Conservation (phyloP, 2,113 vertebrate species). For the Crypturellus undulatus region DNA sequence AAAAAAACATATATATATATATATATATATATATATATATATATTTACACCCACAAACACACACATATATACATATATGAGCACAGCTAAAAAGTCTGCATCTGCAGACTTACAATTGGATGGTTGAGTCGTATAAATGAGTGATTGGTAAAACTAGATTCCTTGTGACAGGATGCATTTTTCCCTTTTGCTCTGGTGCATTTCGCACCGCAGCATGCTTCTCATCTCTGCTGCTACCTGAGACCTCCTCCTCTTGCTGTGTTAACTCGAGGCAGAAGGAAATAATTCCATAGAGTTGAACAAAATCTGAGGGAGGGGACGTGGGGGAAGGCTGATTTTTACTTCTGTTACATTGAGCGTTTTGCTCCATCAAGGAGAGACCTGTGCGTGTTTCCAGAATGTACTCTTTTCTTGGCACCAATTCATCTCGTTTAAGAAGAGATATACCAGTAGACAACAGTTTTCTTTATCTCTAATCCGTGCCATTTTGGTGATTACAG, state of each 20-base stretch:
- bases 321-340: not conserved
- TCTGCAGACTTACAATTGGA: not conserved
- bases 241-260: not conserved
- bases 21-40: too few species aligned
- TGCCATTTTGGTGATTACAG: constrained; percentile 74
- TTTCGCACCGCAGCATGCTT: fast-evolving
- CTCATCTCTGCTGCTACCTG: not conserved
- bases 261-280: not conserved
- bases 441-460: not conserved
- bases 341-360: fast-evolving
- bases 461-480: constrained; percentile 29
- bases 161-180: fast-evolving
- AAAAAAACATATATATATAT: too few species aligned
- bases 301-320: fast-evolving
- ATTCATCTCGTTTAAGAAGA: not conserved
- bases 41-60: too few species aligned
- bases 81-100: fast-evolving
- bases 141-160: not conserved
- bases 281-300: fast-evolving
- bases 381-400: not conserved
- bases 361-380: fast-evolving
- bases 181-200: not conserved
- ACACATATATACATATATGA: too few species aligned
- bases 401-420: fast-evolving
- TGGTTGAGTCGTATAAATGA: not conserved